Evolutionary conservation across 1,140 invertebrate species (phyloP).

Genomic region (Macrobrachium nipponense): DNA sequence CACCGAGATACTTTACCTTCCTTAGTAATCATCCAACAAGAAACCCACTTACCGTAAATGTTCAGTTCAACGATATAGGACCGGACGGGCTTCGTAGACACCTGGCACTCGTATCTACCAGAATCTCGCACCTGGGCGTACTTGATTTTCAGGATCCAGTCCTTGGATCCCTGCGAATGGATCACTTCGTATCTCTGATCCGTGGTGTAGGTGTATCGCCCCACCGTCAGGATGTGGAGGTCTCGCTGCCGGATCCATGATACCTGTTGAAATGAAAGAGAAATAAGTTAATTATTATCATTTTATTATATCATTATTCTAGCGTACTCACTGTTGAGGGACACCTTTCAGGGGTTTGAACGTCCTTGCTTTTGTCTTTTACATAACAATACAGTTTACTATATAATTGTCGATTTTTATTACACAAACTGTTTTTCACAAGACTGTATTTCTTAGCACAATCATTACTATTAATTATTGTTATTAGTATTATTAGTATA

Average conservation of each 20-base stretch:
- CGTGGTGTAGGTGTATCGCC: conserved; percentile 7
- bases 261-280: neutral
- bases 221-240: conserved; percentile 10
- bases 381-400: no score
- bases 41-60: neutral
- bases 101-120: conserved; percentile 1
- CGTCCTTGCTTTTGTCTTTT: no score
- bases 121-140: neutral
- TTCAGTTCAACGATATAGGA: neutral
- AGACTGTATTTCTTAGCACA: no score
- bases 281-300: neutral
- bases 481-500: no score
- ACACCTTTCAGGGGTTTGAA: no score
- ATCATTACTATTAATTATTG: no score
- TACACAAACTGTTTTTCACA: no score
- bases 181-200: neutral
- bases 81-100: conserved; percentile 1
- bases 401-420: no score
- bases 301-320: no score
- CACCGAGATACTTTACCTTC: no score
- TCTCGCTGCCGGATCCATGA: neutral
- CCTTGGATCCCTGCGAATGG: neutral
- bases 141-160: conserved; percentile 16
- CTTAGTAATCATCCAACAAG: no score
- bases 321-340: no score